A percentile compares a stretch with the other conserved stretches of the same genome.
These are phyloP conservation scores for Neodiprion lecontei DNA, from an alignment of 1,140 invertebrate species.

Conservation along the genomic window DNA sequence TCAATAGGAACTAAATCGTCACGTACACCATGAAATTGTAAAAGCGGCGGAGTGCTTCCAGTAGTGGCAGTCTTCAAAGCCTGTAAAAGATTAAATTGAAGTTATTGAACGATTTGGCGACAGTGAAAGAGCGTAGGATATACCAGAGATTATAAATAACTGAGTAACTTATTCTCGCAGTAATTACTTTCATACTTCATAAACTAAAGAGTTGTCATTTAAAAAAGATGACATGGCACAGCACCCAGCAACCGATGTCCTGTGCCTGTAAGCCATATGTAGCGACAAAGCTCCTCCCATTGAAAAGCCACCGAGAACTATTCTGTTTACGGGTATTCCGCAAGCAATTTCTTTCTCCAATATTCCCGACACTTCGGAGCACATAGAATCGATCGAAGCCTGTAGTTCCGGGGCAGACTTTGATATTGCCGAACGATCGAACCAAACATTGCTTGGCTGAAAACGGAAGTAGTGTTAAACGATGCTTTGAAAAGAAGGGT, in stretches of 20 bases:
- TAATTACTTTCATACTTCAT: slow-evolving; percentile 55
- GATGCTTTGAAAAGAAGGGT: slow-evolving; percentile 11
- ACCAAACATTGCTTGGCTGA: slow-evolving; percentile 72
- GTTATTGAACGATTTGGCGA: not conserved
- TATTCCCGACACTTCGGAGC: slow-evolving; percentile 63
- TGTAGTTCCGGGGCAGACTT: slow-evolving; percentile 67
- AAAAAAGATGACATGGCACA: slow-evolving; percentile 78
- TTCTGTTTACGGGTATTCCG: slow-evolving; percentile 70
- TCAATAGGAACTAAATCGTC: slow-evolving; percentile 63
- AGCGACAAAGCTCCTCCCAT: slow-evolving; percentile 78
- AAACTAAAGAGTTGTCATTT: slow-evolving; percentile 71
- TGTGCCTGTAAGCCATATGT: slow-evolving; percentile 70
- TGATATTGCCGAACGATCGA: slow-evolving; percentile 68
- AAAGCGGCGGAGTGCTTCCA: slow-evolving; percentile 37
- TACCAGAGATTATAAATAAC: not conserved
- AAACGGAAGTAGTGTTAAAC: slow-evolving; percentile 22
- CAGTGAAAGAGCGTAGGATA: not conserved
- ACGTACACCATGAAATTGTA: slow-evolving; percentile 53
- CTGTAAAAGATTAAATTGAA: slow-evolving; percentile 31
- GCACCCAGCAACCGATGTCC: slow-evolving; percentile 69
- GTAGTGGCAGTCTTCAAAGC: slow-evolving; percentile 26
- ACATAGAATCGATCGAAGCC: slow-evolving; percentile 67
- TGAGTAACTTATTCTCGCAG: not conserved
- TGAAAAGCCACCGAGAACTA: slow-evolving; percentile 78
- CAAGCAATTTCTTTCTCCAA: slow-evolving; percentile 69